Evolutionary conservation across 2,113 vertebrate species (phyloP).

Genomic region (Zingel zingel): DNA sequence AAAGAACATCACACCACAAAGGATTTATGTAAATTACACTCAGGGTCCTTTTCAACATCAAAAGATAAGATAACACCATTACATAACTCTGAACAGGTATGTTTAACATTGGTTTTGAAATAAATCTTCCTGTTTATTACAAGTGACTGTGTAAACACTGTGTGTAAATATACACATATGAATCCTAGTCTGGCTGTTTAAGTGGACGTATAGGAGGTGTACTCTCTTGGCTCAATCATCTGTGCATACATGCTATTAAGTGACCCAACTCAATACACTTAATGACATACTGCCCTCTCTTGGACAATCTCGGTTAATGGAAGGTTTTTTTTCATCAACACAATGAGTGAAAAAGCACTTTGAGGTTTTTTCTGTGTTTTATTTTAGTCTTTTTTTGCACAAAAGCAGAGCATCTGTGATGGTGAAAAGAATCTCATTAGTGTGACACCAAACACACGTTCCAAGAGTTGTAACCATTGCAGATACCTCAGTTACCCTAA

Average conservation of each 20-base stretch:
- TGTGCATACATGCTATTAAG: conserved; percentile 35
- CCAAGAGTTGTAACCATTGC: conserved; percentile 8
- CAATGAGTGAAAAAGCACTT: background rate
- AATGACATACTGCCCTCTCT: conserved; percentile 75
- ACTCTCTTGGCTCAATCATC: conserved; percentile 19
- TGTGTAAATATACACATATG: conserved; percentile 10
- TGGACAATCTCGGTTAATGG: conserved; percentile 57
- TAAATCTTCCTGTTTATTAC: background rate
- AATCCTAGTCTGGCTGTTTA: conserved; percentile 7
- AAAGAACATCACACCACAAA: conserved; percentile 36
- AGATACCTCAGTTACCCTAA: conserved; percentile 29
- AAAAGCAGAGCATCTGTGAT: conserved; percentile 3
- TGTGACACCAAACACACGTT: conserved; percentile 34
- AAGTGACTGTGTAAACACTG: conserved; percentile 4
- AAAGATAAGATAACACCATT: conserved; percentile 40
- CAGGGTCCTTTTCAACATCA: conserved; percentile 36
- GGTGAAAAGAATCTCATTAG: conserved; percentile 33
- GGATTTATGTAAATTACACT: conserved; percentile 44
- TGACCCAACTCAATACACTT: conserved; percentile 30
- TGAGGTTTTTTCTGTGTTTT: conserved; percentile 16
- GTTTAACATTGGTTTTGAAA: conserved; percentile 3
- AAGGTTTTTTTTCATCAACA: conserved; percentile 21
- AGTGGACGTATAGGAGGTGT: conserved; percentile 6
- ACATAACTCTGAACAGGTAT: background rate
- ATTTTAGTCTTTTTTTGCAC: conserved; percentile 9